These are phyloP conservation scores for Zelostemma sp. DNA, from an alignment of 1,140 invertebrate genomes.

Conservation along the genomic window DNA sequence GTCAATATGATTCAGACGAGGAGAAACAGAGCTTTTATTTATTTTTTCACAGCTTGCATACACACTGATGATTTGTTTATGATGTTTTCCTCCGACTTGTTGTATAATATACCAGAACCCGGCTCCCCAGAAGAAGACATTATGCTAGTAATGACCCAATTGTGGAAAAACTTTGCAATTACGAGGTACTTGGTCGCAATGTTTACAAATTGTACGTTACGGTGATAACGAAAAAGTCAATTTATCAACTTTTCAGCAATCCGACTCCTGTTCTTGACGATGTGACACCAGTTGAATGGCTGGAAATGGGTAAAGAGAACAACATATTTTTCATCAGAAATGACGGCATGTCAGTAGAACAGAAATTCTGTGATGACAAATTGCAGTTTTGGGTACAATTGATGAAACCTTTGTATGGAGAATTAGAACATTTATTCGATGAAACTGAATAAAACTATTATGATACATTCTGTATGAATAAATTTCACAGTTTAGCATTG, in stretches of 20 bases:
- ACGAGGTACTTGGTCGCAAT: too few species aligned
- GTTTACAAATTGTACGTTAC: neutral
- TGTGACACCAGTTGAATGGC: neutral
- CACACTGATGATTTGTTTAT: neutral
- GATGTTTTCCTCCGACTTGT: neutral
- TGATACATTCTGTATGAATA: too few species aligned
- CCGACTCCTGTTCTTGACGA: neutral
- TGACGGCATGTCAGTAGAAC: too few species aligned
- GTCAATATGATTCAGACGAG: neutral
- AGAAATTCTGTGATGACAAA: too few species aligned
- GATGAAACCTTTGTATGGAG: too few species aligned
- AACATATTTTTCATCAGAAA: too few species aligned
- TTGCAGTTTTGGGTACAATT: too few species aligned
- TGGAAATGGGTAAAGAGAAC: too few species aligned
- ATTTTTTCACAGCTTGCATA: neutral
- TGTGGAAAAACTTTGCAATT: neutral
- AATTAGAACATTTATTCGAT: too few species aligned
- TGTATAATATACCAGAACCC: neutral
- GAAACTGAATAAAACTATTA: too few species aligned
- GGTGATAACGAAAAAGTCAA: neutral
- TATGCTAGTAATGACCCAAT: neutral
- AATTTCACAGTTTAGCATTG: too few species aligned
- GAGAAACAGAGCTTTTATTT: neutral
- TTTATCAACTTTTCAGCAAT: neutral
- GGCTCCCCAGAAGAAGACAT: neutral